Evolutionary conservation across 2,888 invertebrate genomes (phyloP), one percentile per base, ranked within the genome.

Genomic region (Argyra leucocephala): DNA sequence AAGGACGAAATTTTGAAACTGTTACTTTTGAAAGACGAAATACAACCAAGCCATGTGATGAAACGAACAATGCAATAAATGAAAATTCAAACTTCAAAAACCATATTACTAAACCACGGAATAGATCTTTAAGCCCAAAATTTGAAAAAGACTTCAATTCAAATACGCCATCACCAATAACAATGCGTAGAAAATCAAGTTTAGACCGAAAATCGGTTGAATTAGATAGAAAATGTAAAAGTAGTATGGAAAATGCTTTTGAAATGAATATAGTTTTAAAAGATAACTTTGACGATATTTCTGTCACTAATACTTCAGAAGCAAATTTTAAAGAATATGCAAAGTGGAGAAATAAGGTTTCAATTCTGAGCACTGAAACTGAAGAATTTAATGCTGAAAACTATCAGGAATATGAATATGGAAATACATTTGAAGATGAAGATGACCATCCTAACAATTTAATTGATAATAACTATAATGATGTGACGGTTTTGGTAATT

Each of bases 231-330:
- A 26, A 3, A 10, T 7, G 5, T 36, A 66, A 62, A 9, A 65
- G 66, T 0, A 58, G 21, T 10, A 66, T 67, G 3, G 22, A 23
- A 60, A 24, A 60, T 60, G 23, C 60, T 22, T 36, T 67, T 5
- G 66, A 66, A 22, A 26, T 59, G 15, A 64, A 64, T 26, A 66
- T 66, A 10, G 67, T 37, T 37, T 71, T 68, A 64, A 70, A 71
- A 57, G 69, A 70, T 3, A 71, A 69, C n/a, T 70, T 67, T 22
- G 70, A 69, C 23, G 66, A 69, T 62, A 64, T 57, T 69, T 64
- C 48, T 48, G 15, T 48, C 12, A 48, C n/a, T 18, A 48, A 18
- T 9, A n/a, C n/a, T n/a, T 48, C 48, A 18, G n/a, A 48, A 12
- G 5, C 18, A 6, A 48, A 48, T n/a, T 15, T n/a, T 18, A 48